Base-by-base conservation (phyloP, 2,113 vertebrate species). In the Triplophysa rosa region DNA sequence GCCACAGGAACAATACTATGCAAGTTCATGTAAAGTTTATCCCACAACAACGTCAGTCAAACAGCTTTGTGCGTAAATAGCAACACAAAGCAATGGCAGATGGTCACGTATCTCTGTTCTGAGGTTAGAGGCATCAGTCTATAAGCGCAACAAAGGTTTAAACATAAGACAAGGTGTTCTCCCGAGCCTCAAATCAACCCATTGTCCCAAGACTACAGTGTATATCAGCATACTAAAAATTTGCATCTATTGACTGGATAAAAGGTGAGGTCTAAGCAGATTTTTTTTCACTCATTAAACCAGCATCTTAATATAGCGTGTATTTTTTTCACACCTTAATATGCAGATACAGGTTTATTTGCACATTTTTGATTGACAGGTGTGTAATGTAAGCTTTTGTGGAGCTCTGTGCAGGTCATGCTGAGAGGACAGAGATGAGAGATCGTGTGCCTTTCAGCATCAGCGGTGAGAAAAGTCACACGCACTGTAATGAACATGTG, bases 101-200 rank as follows among this genome's bases (percentile, higher is more conserved):
- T 90, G 87, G 87, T 61, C 67, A 69, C 26, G 81, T 71, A 86
- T 86, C 87, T 81, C 65, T 83, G 84, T 90, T 90, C 86, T 88
- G 83, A 86, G 85, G 86, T 86, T 70, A 86, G n/a, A 77, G 85
- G 29, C 87, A 84, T 85, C 29, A 1, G 47, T 84, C 86, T 79
- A 37, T 7, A 37, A 37, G 33, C 33, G 7, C 33, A 37, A 7
- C 33, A 84, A 89, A 70, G 49, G 10, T 68, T 75, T 80, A 68
- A 87, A 80, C 63, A 49, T 76, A 61, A 40, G 61, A 72, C 61
- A 65, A 58, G 29, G 47, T 62, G 68, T 47, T 73, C 40, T 26
- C 67, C 49, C 21, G 66, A 83, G 81, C 87, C 77, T 72, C 72
- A 74, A 47, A 69, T 12, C 56, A 47, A 3, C 1, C 19, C 26